Base-by-base conservation (phyloP, 2,113 vertebrate genomes). In the Syngnathus typhle region DNA sequence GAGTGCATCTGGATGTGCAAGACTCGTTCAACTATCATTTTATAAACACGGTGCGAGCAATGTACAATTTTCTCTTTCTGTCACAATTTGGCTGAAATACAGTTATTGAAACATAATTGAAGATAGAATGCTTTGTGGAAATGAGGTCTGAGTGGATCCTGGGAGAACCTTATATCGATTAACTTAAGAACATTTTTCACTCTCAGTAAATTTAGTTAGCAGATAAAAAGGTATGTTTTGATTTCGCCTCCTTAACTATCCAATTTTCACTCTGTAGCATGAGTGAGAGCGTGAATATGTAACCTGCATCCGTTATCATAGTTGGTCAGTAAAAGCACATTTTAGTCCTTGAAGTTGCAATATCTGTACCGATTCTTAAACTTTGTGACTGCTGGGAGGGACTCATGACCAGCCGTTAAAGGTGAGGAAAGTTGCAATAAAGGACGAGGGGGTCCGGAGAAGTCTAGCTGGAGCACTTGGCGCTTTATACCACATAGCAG, bases 391-490 rank as follows among this genome's bases (percentile, higher is more conserved):
- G 27, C 23, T 18, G 27, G 27, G 68, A 79, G 82, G 77, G 36
- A 10, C 80, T 69, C 64, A n/a, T 32, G 70, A 72, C 65, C 69
- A 75, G 72, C 82, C 67, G 78, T 85, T 85, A 82, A 70, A 61
- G 66, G 68, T 69, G 60, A 38, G 76, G 79, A 75, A 84, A 69
- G 70, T 75, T 72, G 68, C 74, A 87, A 83, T 85, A 70, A 84
- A 82, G 78, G 82, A 68, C 78, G 82, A 76, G 75, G 76, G 75
- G 70, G 68, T 74, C 84, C 78, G 70, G 75, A 78, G 81, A 82
- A 77, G 72, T 76, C 82, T 64, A 71, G 76, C 80, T 83, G 69
- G 81, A 78, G 81, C 76, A 65, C 67, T 83, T 76, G 72, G 66
- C 75, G 76, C 76, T 81, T 83, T 71, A 67, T 63, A 68, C 81